Conservation (phyloP, 2,888 invertebrate species). For the Geotrupes spiniger region DNA sequence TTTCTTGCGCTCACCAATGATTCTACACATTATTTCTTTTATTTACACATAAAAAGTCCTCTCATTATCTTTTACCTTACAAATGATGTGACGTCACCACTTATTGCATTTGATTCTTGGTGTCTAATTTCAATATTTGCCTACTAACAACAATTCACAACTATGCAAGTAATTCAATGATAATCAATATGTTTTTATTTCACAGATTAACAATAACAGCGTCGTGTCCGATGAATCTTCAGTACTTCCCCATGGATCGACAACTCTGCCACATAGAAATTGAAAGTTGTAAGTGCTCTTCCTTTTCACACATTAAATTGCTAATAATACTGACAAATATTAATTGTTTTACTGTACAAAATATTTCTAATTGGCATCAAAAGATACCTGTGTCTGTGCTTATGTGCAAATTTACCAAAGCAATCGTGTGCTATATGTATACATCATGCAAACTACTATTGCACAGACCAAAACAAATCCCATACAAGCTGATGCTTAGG, state of each 20-base stretch:
- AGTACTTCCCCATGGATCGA: constrained; percentile 95
- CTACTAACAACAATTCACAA: too few species aligned
- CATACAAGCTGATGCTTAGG: constrained; percentile 13
- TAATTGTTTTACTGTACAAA: constrained; percentile 16
- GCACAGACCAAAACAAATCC: neutral
- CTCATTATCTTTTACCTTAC: too few species aligned
- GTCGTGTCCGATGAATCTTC: constrained; percentile 93
- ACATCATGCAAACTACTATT: neutral
- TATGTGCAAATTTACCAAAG: constrained; percentile 33
- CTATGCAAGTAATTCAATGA: too few species aligned
- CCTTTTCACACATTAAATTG: constrained; percentile 7
- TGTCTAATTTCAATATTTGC: too few species aligned
- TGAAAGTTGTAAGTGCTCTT: constrained; percentile 90
- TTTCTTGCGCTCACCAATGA: too few species aligned
- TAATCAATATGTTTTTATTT: constrained; percentile 33
- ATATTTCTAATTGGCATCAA: constrained; percentile 39
- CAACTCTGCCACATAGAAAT: constrained; percentile 94
- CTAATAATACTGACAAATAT: constrained; percentile 22
- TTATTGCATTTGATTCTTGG: too few species aligned
- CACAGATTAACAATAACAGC: constrained; percentile 90
- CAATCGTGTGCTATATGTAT: neutral
- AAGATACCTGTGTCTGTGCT: constrained; percentile 49
- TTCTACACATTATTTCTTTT: too few species aligned
- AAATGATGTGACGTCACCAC: too few species aligned
- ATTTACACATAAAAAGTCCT: too few species aligned